A percentile compares a stretch with the other conserved stretches of the same genome.
Conservation (phyloP, 30 jellyfish, hydroid and myxozoan genomes). For the Chrysaora quinquecirrha region DNA sequence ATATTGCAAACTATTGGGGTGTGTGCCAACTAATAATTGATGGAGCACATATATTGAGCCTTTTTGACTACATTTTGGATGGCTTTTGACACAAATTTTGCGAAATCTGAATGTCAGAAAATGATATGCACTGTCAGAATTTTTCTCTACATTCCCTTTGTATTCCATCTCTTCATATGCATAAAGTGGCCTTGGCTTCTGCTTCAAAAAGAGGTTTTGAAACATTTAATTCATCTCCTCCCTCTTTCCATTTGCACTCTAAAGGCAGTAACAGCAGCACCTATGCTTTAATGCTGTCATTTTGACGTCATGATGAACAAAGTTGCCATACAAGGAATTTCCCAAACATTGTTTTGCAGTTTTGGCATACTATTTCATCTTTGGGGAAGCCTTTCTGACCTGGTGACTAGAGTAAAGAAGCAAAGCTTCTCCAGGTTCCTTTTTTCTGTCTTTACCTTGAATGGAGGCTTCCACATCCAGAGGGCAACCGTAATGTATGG, state of each 20-base stretch:
- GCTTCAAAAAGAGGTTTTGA: background rate
- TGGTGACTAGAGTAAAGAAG: conserved; percentile 13
- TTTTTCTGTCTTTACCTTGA: conserved; percentile 38
- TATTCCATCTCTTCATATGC: background rate
- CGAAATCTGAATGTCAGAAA: too few relatives aligned
- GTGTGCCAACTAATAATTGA: background rate
- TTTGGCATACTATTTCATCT: conserved; percentile 16
- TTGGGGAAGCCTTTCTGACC: conserved; percentile 12
- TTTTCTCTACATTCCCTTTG: too few relatives aligned
- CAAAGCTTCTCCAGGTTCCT: background rate
- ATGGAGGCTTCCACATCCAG: conserved; percentile 13
- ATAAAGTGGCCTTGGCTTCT: background rate
- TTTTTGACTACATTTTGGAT: background rate
- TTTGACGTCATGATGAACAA: conserved; percentile 8
- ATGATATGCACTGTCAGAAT: too few relatives aligned
- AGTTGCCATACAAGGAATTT: conserved; percentile 1
- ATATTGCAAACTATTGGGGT: background rate
- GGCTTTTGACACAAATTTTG: too few relatives aligned
- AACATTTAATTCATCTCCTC: background rate
- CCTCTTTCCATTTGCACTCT: conserved; percentile 14
- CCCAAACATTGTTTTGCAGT: background rate
- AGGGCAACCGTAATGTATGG: conserved; percentile 20
- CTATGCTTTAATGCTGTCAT: conserved; percentile 13
- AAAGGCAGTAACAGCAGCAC: conserved; percentile 9
- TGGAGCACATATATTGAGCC: background rate